These are phyloP conservation scores for Mythimna pallens DNA, from an alignment of 2,888 invertebrate species.

Conservation along the genomic window DNA sequence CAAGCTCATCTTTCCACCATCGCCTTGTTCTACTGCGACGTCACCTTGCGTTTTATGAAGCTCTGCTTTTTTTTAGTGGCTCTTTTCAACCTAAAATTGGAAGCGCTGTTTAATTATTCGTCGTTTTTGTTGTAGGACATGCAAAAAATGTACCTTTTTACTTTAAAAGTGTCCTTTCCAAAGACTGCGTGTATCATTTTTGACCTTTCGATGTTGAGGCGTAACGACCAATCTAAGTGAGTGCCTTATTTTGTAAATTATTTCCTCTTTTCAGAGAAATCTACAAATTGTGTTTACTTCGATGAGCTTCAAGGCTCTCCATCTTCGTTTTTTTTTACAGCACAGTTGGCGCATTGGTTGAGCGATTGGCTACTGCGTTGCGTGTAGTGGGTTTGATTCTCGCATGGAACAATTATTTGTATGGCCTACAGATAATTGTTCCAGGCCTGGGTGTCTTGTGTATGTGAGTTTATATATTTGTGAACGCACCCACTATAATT, in stretches of 20 bases:
- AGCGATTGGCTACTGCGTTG: no score
- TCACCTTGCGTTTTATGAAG: no score
- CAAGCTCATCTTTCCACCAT: no score
- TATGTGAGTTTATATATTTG: no score
- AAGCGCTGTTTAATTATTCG: background rate
- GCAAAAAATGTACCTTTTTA: constrained; percentile 29
- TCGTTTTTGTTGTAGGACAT: background rate
- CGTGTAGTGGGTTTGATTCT: no score
- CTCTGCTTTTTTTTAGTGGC: no score
- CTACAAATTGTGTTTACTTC: constrained; percentile 48
- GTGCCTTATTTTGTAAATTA: constrained; percentile 65
- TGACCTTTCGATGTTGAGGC: constrained; percentile 51
- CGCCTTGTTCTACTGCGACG: no score
- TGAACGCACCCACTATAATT: no score
- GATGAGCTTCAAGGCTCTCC: constrained; percentile 16
- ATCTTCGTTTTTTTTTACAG: constrained; percentile 16
- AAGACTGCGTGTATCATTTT: constrained; percentile 50
- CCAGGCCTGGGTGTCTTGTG: no score
- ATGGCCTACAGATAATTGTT: no score
- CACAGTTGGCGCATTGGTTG: no score
- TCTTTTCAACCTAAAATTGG: background rate
- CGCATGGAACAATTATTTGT: no score
- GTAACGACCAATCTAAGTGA: constrained; percentile 58
- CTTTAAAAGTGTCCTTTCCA: constrained; percentile 47
- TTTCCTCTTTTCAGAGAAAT: constrained; percentile 52